A percentile compares a stretch with the other conserved stretches of the same genome.
These are phyloP conservation scores for Bambusicola thoracicus DNA, from an alignment of 2,113 vertebrate genomes.

Conservation along the genomic window DNA sequence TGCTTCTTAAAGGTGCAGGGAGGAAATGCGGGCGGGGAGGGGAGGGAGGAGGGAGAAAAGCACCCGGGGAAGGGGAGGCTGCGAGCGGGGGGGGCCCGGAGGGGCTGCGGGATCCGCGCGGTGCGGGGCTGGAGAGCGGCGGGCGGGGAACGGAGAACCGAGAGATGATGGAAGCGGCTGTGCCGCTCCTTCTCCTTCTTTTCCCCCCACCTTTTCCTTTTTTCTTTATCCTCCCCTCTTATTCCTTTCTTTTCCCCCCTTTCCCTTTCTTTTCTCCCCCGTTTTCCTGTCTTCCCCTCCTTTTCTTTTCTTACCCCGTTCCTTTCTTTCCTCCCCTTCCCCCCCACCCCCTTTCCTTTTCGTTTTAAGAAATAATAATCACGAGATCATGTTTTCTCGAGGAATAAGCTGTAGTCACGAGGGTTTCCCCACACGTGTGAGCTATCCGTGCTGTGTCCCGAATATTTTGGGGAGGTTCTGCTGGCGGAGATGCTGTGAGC, in stretches of 20 bases:
- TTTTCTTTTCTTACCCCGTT: not conserved
- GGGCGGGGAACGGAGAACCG: not conserved
- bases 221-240: too few species aligned
- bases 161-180: not conserved
- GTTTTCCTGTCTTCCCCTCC: not conserved
- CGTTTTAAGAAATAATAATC: not conserved
- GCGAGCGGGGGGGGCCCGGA: not conserved
- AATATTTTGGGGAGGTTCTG: slow-evolving; percentile 68
- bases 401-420: slow-evolving; percentile 31
- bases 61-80: slow-evolving; percentile 33
- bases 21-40: slow-evolving; percentile 59
- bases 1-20: slow-evolving; percentile 87
- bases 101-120: not conserved
- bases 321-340: too few species aligned
- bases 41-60: not conserved
- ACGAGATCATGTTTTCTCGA: slow-evolving; percentile 27
- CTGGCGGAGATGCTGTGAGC: slow-evolving; percentile 35
- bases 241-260: not conserved
- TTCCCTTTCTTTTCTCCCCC: not conserved
- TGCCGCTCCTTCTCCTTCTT: not conserved
- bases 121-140: not conserved
- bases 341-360: not conserved
- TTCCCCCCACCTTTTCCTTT: too few species aligned
- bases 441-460: slow-evolving; percentile 45
- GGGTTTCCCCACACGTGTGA: slow-evolving; percentile 60